Base-by-base conservation (phyloP, 1,140 invertebrate species). In the Acromyrmex charruanus region DNA sequence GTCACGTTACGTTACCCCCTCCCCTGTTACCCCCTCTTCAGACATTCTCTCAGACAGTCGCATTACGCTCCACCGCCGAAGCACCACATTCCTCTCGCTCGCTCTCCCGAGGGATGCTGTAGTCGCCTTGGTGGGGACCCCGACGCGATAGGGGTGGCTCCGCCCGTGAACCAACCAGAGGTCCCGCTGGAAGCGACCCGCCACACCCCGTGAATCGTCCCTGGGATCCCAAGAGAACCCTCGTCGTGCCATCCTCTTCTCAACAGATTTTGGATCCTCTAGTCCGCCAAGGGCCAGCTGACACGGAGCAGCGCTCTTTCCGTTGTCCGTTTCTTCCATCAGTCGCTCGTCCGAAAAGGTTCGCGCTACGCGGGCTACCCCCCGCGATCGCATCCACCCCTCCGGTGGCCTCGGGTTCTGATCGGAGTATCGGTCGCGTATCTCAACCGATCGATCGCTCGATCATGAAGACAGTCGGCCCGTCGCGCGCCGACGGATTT, bases 261-360 rank as follows among this genome's bases (percentile, higher is more conserved):
- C 91, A 92, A 89, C 84, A 88, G 92, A 90, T 93, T 92, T 93
- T 81, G 92, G 91, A 93, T 93, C 92, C 90, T 92, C 93, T 95
- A 95, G 95, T 95, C 92, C 92, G 94, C 93, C 93, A 93, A 94
- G 93, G 94, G 94, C 94, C 92, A 94, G 95, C 95, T 94, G 94
- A 94, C 95, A 93, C 91, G 90, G 82, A 90, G 92, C 91, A 93
- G 92, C 92, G 85, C 89, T 91, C 88, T 87, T 89, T 91, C 58
- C 68, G 35, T 89, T 90, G 65, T 75, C 72, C 85, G 81, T 85
- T 58, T 91, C 85, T 79, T 87, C 71, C 65, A 85, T 65, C 68
- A 21, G n/a, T 74, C 82, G 61, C 10, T 58, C 86, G 68, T 44
- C 66, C 59, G 44, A 28, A 63, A 74, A 49, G 69, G 55, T 44